These are phyloP conservation scores for Oncorhynchus kisutch DNA, from an alignment of 2,113 vertebrate species.

Conservation along the genomic window DNA sequence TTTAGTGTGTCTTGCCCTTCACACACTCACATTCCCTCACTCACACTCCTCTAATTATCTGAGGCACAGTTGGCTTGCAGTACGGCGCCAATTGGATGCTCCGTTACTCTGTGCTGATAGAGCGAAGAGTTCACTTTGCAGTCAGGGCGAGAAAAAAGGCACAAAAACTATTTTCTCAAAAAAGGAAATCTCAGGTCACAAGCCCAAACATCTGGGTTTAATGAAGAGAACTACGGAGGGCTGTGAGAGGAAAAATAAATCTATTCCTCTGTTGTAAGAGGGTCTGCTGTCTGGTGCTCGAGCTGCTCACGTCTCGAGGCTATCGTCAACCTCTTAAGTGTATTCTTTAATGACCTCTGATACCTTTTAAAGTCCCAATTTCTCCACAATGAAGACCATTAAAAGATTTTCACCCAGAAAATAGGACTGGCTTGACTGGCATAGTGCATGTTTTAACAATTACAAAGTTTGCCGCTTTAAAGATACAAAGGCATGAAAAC, in stretches of 20 bases:
- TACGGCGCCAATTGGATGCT: constrained; percentile 30
- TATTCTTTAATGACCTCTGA: constrained; percentile 5
- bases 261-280: constrained; percentile 10
- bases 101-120: constrained; percentile 29
- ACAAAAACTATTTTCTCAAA: not conserved
- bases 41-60: constrained; percentile 39
- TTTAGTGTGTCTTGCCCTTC: constrained; percentile 64
- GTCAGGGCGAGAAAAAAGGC: constrained; percentile 10
- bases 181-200: constrained; percentile 44
- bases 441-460: not conserved
- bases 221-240: not conserved
- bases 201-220: constrained; percentile 56
- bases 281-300: constrained; percentile 18
- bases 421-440: not conserved
- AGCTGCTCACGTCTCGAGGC: not conserved
- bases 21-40: constrained; percentile 27
- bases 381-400: not conserved
- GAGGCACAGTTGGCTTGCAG: constrained; percentile 23
- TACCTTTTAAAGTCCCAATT: no score
- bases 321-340: constrained; percentile 17
- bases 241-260: constrained; percentile 29
- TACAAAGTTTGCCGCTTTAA: not conserved
- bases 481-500: constrained; percentile 6
- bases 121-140: constrained; percentile 31
- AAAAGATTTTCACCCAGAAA: not conserved